phyloP scores from a whole-genome alignment of 2,113 vertebrate genomes.

The Syrmaticus mikado region DNA sequence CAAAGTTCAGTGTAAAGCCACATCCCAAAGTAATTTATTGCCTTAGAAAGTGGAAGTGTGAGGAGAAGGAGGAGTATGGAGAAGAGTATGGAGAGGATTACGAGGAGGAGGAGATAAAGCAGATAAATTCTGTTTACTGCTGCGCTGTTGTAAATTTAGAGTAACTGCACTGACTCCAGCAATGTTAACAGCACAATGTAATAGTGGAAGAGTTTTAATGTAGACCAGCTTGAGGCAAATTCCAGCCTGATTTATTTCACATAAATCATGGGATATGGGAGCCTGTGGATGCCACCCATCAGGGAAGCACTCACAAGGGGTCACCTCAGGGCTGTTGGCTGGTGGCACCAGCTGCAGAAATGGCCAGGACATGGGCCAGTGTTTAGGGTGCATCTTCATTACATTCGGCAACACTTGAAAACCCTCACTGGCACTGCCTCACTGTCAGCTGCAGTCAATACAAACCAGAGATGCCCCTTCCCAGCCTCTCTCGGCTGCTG shows the following conservation, averaged over 20 bases:
- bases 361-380: neutral
- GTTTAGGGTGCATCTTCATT: neutral
- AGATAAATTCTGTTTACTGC: neutral
- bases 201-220: neutral
- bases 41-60: neutral
- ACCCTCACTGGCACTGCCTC: neutral
- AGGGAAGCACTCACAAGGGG: neutral
- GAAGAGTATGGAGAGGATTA: neutral
- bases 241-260: neutral
- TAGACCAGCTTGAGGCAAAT: neutral
- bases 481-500: neutral
- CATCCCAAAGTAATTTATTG: neutral
- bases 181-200: neutral
- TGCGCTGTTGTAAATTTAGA: neutral
- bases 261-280: neutral
- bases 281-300: neutral
- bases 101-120: neutral
- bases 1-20: constrained; percentile 29
- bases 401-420: neutral
- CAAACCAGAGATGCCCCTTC: neutral
- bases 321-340: neutral
- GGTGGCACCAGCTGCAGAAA: neutral
- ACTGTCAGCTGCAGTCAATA: neutral
- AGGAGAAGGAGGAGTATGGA: neutral
- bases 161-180: neutral